Evolutionary conservation across 2,113 vertebrate genomes (phyloP).

Genomic region (Eupsittula cactorum): DNA sequence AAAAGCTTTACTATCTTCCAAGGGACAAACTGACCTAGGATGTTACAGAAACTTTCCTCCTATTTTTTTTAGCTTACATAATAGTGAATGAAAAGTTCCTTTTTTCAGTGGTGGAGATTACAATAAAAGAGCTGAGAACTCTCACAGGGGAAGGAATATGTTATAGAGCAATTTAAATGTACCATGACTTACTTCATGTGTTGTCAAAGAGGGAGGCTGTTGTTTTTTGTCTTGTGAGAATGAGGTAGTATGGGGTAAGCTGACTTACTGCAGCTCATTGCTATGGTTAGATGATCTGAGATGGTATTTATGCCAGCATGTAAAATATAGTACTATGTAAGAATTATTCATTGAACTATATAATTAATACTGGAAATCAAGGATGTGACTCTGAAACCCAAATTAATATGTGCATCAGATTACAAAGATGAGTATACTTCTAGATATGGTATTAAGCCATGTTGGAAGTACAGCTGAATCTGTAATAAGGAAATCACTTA

Average conservation of each 20-base stretch:
- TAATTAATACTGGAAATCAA: background rate
- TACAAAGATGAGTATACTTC: background rate
- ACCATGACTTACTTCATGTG: background rate
- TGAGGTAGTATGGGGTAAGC: background rate
- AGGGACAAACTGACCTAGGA: conserved; percentile 24
- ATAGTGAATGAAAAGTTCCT: background rate
- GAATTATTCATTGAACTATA: fast-evolving
- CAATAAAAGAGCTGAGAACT: conserved; percentile 5
- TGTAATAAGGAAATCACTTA: background rate
- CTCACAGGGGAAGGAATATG: background rate
- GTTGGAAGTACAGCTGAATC: background rate
- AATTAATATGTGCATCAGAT: background rate
- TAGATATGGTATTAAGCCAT: background rate
- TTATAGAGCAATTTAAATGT: background rate
- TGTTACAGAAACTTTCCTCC: background rate
- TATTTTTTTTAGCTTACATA: background rate
- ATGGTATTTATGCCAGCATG: background rate
- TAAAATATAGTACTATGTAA: background rate
- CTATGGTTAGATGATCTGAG: background rate
- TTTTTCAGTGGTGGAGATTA: background rate
- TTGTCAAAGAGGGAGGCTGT: background rate
- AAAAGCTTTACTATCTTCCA: conserved; percentile 39
- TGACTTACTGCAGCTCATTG: background rate
- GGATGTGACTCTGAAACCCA: background rate
- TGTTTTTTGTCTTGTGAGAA: background rate